Evolutionary conservation across 1,140 invertebrate genomes (phyloP), one percentile per base, ranked within the genome.

Genomic region (Caenorhabditis inopinata): DNA sequence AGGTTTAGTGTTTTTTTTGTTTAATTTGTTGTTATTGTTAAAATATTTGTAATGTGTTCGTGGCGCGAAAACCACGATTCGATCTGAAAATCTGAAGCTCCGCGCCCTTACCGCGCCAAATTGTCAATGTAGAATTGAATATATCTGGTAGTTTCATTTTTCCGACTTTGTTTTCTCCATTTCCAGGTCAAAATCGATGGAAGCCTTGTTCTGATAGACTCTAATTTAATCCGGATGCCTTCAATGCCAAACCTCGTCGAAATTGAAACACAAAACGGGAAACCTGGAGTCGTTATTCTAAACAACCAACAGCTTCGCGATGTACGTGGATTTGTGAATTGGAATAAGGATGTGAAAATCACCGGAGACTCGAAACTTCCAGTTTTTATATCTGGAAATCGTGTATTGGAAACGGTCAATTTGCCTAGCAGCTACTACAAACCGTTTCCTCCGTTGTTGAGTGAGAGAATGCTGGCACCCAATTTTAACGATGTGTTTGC

Each of bases 271-370:
- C 3, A 18, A 9, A n/a, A n/a, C 23, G 3, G 3, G 2, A 9
- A 7, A n/a, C 58, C 58, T 7, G 58, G 58, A 68, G 32, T 68
- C n/a, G 32, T 68, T 12, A 68, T 68, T 21, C 58, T 68, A 7
- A 68, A 68, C 32, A 68, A 68, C 18, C n/a, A 4, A 29, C 6
- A 21, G 11, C 58, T 68, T 12, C 58, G 32, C 23, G 58, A 68
- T 68, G 23, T 68, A 5, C 58, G 58, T 68, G 58, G 58, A 68
- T 68, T 68, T 42, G 32, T 68, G 11, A 42, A 68, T 21, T 68
- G 58, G 58, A 25, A 68, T 68, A 42, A 42, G 32, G 32, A 68
- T 3, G n/a, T 68, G 4, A 38, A 42, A n/a, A 29, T 68, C n/a
- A 29, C 11, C 2, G 58, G 58, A 42, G 4, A 51, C 12, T 2